Conservation (phyloP, 2,888 invertebrate genomes). For the Standfussiana lucernea region DNA sequence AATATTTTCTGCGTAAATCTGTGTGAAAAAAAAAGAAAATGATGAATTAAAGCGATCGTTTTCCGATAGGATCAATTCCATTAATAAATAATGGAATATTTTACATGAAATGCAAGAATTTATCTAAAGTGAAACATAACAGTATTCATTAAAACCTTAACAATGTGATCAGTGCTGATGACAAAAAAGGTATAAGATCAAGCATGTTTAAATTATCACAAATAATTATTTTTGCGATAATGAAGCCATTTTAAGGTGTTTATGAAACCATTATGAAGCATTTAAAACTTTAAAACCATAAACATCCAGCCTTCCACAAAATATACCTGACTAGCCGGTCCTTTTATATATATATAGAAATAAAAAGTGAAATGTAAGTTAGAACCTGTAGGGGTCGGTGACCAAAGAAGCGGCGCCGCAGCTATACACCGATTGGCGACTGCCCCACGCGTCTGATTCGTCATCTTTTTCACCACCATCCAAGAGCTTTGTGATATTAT, state of each 20-base stretch:
- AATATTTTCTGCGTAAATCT: neutral
- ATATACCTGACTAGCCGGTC: constrained; percentile 45
- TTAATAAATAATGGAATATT: neutral
- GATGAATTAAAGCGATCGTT: neutral
- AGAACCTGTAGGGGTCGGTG: constrained; percentile 88
- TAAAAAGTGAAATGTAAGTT: constrained; percentile 90
- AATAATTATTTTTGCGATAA: neutral
- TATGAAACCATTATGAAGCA: constrained; percentile 3
- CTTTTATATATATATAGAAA: constrained; percentile 71
- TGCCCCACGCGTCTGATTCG: constrained; percentile 84
- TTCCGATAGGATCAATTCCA: neutral
- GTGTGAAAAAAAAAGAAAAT: neutral
- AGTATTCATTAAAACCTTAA: constrained; percentile 4
- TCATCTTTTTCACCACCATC: constrained; percentile 81
- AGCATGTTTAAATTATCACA: neutral
- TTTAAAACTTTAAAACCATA: constrained; percentile 4
- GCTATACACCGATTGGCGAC: constrained; percentile 78
- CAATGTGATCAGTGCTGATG: neutral
- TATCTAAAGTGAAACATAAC: neutral
- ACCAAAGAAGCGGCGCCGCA: constrained; percentile 77
- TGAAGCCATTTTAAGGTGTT: neutral
- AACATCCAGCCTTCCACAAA: constrained; percentile 18
- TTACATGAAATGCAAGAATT: neutral
- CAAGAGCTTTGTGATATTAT: constrained; percentile 66
- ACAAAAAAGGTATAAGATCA: neutral